Percentiles rank a stretch among this genome's conserved stretches.
phyloP scores from a whole-genome alignment of 2,888 invertebrate species.

The Drosophila peninsularis region DNA sequence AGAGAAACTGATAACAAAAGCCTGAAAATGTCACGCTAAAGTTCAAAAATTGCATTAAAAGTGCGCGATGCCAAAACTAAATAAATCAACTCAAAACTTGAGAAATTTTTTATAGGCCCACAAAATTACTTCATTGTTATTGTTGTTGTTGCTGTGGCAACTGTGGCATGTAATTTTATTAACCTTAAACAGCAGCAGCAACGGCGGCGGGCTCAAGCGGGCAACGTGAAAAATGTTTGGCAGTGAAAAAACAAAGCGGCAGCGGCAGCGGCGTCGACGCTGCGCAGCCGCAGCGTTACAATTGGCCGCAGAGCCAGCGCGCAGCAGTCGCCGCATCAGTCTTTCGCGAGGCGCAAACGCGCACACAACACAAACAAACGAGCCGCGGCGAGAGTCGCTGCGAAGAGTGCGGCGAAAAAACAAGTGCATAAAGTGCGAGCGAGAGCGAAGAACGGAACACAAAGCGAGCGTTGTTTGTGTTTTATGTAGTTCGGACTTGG shows the following conservation, averaged over 20 bases:
- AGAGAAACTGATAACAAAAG: conserved; percentile 17
- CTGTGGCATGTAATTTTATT: conserved; percentile 66
- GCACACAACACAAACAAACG: conserved; percentile 56
- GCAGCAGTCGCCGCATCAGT: conserved; percentile 44
- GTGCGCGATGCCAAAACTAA: conserved; percentile 16
- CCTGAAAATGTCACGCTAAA: conserved; percentile 49
- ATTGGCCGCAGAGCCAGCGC: conserved; percentile 36
- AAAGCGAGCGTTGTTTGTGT: conserved; percentile 28
- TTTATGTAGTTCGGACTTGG: conserved; percentile 1
- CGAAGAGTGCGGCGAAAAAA: conserved; percentile 25
- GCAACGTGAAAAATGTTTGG: conserved; percentile 36
- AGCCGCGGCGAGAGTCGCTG: conserved; percentile 25
- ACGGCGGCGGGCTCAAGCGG: neutral
- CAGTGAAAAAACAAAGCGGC: conserved; percentile 58
- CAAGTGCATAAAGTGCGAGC: conserved; percentile 30
- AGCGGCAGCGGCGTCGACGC: neutral
- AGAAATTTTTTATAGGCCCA: conserved; percentile 55
- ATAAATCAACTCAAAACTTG: conserved; percentile 40
- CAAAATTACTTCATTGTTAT: conserved; percentile 56
- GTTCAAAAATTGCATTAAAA: conserved; percentile 71
- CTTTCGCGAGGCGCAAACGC: conserved; percentile 63
- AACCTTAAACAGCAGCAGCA: conserved; percentile 52
- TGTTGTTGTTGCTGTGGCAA: conserved; percentile 52
- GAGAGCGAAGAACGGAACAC: conserved; percentile 8
- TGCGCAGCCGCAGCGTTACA: conserved; percentile 47